Conservation (phyloP, 2,113 vertebrate genomes). For the Siniperca knerii region DNA sequence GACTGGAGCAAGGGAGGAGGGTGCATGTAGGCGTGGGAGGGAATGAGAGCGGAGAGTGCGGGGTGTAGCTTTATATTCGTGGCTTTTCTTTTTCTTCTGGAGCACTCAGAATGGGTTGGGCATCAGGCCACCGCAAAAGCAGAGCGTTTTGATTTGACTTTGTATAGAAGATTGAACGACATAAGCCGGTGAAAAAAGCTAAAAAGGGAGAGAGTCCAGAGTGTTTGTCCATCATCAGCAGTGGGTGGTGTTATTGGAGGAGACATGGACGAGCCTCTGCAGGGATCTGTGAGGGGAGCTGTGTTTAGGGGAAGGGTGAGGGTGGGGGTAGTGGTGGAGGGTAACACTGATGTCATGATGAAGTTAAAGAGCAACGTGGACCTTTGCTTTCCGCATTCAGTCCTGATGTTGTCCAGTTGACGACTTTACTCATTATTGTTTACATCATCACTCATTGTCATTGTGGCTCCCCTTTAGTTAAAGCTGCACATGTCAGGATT, state of each 20-base stretch:
- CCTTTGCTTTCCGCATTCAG: conserved; percentile 9
- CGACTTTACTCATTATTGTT: conserved; percentile 5
- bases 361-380: conserved; percentile 49
- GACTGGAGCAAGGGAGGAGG: conserved; percentile 55
- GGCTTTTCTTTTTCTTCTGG: conserved; percentile 32
- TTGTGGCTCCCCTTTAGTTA: not conserved
- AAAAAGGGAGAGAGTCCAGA: conserved; percentile 5
- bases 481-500: not conserved
- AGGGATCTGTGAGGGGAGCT: conserved; percentile 42
- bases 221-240: conserved; percentile 53
- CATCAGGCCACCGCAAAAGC: conserved; percentile 61
- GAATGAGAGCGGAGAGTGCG: conserved; percentile 47
- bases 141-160: conserved; percentile 59
- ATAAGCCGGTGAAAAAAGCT: conserved; percentile 10
- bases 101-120: conserved; percentile 49
- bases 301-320: conserved; percentile 20
- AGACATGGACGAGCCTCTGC: conserved; percentile 42
- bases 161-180: conserved; percentile 35
- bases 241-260: conserved; percentile 53
- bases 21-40: conserved; percentile 56
- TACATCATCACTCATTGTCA: conserved; percentile 1
- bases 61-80: conserved; percentile 67
- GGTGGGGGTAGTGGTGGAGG: not conserved
- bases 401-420: conserved; percentile 11
- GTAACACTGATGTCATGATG: conserved; percentile 59